These are phyloP conservation scores for Mustela nigripes DNA, from an alignment of 2,113 vertebrate species.

Conservation along the genomic window DNA sequence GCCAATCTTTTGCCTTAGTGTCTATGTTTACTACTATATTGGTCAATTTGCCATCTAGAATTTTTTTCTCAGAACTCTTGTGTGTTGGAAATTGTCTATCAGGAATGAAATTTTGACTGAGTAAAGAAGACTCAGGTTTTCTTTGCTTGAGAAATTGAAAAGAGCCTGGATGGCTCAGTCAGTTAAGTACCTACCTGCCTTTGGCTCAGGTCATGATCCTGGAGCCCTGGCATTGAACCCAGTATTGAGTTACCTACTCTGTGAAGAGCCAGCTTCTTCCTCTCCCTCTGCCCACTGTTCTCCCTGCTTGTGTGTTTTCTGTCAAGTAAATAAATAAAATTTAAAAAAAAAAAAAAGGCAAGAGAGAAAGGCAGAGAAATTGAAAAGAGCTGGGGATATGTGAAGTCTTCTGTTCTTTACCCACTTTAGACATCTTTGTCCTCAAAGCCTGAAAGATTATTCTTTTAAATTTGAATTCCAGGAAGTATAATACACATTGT, in stretches of 20 bases:
- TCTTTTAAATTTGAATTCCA: neutral
- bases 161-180: neutral
- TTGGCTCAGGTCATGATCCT: neutral
- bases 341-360: too few relatives aligned
- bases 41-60: neutral
- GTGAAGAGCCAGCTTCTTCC: neutral
- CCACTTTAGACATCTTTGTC: neutral
- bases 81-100: neutral
- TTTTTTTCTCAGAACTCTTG: neutral
- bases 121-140: neutral
- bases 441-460: neutral
- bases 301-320: neutral
- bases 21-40: neutral
- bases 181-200: neutral
- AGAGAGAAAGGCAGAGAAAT: neutral
- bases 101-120: neutral
- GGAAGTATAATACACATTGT: neutral
- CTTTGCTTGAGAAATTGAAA: slow-evolving; percentile 7
- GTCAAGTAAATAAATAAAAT: neutral
- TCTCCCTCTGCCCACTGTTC: too few relatives aligned
- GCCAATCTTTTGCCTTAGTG: neutral
- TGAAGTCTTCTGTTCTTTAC: neutral
- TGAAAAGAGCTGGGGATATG: neutral
- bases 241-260: neutral
- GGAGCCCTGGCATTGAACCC: neutral